Evolutionary conservation across 1,140 invertebrate genomes (phyloP).

Genomic region (Lysiphlebus fabarum): DNA sequence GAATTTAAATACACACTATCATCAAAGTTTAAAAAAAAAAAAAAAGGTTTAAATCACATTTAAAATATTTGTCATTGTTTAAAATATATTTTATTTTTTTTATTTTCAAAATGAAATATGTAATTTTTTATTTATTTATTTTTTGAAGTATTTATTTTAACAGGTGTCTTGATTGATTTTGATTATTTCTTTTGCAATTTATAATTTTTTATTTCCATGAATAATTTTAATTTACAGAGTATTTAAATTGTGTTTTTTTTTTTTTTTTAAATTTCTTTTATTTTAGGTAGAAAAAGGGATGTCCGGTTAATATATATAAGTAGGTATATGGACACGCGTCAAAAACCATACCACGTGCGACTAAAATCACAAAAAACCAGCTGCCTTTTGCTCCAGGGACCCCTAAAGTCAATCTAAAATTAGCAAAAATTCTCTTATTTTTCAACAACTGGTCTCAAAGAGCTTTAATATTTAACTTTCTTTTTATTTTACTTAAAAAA

Average conservation of each 20-base stretch:
- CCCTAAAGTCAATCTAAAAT: conserved; percentile 45
- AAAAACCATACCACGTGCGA: conserved; percentile 35
- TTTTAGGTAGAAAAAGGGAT: conserved; percentile 28
- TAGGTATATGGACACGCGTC: conserved; percentile 36
- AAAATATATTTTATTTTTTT: no score
- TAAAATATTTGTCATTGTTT: no score
- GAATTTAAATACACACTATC: conserved; percentile 6
- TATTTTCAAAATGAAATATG: no score
- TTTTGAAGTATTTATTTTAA: not conserved
- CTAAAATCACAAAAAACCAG: conserved; percentile 38
- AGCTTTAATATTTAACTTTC: conserved; percentile 1
- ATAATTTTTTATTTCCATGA: not conserved
- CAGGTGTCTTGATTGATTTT: not conserved
- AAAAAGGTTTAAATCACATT: conserved; percentile 2
- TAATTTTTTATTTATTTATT: no score
- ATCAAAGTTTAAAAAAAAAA: conserved; percentile 7
- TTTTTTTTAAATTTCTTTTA: conserved; percentile 3
- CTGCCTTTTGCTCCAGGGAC: conserved; percentile 41
- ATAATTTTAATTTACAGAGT: not conserved
- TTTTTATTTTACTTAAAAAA: conserved; percentile 12
- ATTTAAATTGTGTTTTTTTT: no score
- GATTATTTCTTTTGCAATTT: conserved; percentile 2
- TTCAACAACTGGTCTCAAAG: no score
- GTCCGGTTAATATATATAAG: conserved; percentile 26
- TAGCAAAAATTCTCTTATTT: conserved; percentile 36